phyloP scores from a whole-genome alignment of 1,140 invertebrate genomes.

The Neuroterus valhalla region DNA sequence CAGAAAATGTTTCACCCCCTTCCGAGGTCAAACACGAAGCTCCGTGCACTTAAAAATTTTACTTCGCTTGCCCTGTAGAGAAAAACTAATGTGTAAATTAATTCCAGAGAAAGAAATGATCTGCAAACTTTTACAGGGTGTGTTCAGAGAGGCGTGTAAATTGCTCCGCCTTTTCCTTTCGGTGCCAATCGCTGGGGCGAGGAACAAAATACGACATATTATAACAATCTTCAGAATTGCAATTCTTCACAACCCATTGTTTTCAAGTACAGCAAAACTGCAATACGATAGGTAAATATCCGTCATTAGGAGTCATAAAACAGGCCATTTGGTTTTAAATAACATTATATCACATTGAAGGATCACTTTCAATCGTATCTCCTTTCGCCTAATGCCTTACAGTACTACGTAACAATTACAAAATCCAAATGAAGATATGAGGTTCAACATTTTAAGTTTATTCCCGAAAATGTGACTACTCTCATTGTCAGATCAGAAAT shows the following conservation, averaged over 20 bases:
- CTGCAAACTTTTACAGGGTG: slow-evolving; percentile 2
- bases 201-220: slow-evolving; percentile 19
- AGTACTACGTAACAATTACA: too few relatives aligned
- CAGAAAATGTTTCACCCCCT: too few relatives aligned
- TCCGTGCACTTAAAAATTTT: too few relatives aligned
- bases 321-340: background rate
- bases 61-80: too few relatives aligned
- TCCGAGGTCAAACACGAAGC: too few relatives aligned
- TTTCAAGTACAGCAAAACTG: slow-evolving; percentile 5
- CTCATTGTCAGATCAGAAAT: too few relatives aligned
- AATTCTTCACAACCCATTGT: slow-evolving; percentile 27
- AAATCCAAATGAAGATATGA: too few relatives aligned
- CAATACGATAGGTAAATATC: slow-evolving; percentile 14
- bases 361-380: background rate
- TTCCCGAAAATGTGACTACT: too few relatives aligned
- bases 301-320: slow-evolving; percentile 9
- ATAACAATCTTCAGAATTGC: slow-evolving; percentile 1
- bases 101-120: background rate
- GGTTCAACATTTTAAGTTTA: too few relatives aligned
- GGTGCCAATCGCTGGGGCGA: background rate
- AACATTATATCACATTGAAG: background rate
- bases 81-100: too few relatives aligned
- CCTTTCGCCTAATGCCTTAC: background rate
- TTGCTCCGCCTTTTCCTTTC: slow-evolving; percentile 21
- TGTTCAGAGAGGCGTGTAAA: slow-evolving; percentile 6